A percentile compares a stretch with the other conserved stretches of the same genome.
phyloP scores from a whole-genome alignment of 2,113 vertebrate genomes.

The Nestor notabilis region DNA sequence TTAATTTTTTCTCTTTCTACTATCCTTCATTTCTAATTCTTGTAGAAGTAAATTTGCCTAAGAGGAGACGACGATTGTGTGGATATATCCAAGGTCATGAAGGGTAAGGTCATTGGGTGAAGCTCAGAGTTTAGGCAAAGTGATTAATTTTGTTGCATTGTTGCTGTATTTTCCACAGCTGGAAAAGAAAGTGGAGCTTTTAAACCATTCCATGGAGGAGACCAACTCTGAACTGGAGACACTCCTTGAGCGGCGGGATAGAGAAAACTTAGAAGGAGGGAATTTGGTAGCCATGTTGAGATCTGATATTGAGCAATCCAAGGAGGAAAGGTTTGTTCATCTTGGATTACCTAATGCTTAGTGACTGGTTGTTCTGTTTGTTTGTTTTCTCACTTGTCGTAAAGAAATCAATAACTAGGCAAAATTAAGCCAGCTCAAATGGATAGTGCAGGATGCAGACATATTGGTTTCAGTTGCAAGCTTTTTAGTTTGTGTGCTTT shows the following conservation, averaged over 20 bases:
- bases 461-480: neutral
- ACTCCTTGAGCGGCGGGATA: slow-evolving; percentile 78
- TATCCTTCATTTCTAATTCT: neutral
- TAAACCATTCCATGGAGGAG: slow-evolving; percentile 78
- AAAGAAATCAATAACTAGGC: neutral
- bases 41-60: neutral
- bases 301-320: slow-evolving; percentile 79
- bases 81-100: neutral
- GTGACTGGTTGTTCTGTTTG: neutral
- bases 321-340: slow-evolving; percentile 80
- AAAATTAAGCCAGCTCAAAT: neutral
- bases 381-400: neutral
- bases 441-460: neutral
- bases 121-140: neutral
- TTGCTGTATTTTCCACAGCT: slow-evolving; percentile 73
- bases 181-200: slow-evolving; percentile 74
- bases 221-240: slow-evolving; percentile 80
- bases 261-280: slow-evolving; percentile 85
- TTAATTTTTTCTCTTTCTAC: neutral
- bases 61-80: neutral
- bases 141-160: neutral
- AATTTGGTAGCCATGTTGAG: slow-evolving; percentile 86
- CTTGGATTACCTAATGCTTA: neutral
- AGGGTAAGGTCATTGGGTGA: neutral
- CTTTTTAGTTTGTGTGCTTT: neutral